Conservation (phyloP, 2,888 invertebrate genomes). For the Cephus nigrinus region DNA sequence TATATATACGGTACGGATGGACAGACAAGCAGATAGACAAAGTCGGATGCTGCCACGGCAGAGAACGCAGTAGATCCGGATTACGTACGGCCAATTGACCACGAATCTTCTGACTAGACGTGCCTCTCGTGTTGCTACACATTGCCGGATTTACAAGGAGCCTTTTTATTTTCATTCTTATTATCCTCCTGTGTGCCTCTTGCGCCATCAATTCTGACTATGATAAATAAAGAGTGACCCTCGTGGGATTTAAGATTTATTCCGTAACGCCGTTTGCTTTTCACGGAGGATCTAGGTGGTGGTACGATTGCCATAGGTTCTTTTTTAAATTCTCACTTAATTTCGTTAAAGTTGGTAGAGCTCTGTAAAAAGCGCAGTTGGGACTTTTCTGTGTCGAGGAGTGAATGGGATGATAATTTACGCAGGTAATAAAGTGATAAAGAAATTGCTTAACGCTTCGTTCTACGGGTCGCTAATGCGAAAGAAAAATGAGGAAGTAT, state of each 20-base stretch:
- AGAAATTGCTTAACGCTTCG: background rate
- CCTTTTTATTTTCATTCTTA: background rate
- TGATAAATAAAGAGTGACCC: background rate
- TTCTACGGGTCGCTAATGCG: background rate
- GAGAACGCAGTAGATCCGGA: slow-evolving; percentile 46
- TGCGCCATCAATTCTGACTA: background rate
- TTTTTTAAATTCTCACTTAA: background rate
- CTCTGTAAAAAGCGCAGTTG: background rate
- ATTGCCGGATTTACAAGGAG: slow-evolving; percentile 6
- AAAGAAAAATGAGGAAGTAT: background rate
- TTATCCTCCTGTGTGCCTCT: background rate
- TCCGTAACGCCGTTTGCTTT: background rate
- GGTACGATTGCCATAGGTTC: background rate
- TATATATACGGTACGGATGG: background rate
- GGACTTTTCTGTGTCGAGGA: background rate
- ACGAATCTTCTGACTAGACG: slow-evolving; percentile 55
- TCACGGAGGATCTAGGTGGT: background rate
- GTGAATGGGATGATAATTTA: slow-evolving; percentile 6
- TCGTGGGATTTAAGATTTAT: background rate
- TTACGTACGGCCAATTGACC: slow-evolving; percentile 65
- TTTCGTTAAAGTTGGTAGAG: background rate
- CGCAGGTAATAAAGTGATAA: slow-evolving; percentile 2
- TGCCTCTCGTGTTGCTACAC: slow-evolving; percentile 56
- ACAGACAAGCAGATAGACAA: background rate
- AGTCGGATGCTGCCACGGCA: background rate